Conservation (phyloP, 1,140 invertebrate genomes). For the Phymastichus coffea region DNA sequence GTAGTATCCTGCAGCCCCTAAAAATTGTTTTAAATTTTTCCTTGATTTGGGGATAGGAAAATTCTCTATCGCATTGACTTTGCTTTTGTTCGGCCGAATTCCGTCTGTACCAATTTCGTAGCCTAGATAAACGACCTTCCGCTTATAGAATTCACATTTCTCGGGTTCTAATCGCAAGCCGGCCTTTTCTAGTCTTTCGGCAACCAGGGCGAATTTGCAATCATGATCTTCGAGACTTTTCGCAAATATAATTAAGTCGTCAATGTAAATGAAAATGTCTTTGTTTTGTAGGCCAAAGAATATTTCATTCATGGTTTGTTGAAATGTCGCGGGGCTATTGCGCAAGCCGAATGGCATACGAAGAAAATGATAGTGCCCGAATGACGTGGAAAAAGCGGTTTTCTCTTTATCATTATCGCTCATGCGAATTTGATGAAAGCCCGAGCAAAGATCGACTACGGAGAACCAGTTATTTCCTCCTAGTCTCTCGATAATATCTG, state of each 20-base stretch:
- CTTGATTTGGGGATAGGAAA: no score
- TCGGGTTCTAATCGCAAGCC: background rate
- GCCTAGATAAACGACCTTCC: background rate
- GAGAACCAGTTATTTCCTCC: background rate
- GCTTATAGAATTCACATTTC: conserved; percentile 1
- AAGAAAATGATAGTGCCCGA: background rate
- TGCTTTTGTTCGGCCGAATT: background rate
- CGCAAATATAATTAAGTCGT: background rate
- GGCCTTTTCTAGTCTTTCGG: background rate
- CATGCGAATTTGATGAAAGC: background rate
- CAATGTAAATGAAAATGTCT: background rate
- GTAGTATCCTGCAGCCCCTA: conserved; percentile 21
- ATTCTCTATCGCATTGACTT: background rate
- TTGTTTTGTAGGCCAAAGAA: background rate
- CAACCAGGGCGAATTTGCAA: background rate
- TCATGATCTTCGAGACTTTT: background rate
- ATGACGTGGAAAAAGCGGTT: background rate
- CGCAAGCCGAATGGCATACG: background rate
- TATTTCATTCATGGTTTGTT: background rate
- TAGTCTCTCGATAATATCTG: background rate
- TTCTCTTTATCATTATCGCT: background rate
- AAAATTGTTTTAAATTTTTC: background rate
- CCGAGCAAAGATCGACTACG: background rate
- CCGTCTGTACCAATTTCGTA: background rate
- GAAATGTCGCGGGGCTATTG: background rate